Conservation (phyloP, 2,797 vertebrate species). For the Margarornis squamiger region DNA sequence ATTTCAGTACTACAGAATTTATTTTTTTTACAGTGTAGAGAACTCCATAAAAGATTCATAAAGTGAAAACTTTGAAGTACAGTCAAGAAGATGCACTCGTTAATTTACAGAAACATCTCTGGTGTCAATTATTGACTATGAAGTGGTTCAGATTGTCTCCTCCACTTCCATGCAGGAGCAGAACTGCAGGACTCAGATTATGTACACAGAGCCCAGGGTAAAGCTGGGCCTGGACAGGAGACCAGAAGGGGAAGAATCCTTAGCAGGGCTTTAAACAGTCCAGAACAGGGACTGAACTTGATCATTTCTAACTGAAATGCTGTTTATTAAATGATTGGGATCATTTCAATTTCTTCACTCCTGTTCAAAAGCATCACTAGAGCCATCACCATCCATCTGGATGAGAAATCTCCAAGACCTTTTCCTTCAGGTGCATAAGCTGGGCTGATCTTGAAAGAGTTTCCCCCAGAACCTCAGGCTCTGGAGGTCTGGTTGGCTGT, state of each 20-base stretch:
- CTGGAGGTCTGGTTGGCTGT: not conserved
- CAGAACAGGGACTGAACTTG: not conserved
- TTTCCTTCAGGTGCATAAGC: not conserved
- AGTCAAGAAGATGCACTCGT: not conserved
- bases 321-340: not conserved
- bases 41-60: constrained; percentile 44
- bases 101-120: not conserved
- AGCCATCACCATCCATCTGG: not conserved
- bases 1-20: not conserved
- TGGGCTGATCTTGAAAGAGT: not conserved
- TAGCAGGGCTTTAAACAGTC: not conserved
- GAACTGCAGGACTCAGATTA: not conserved
- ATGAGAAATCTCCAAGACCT: not conserved
- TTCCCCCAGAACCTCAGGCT: not conserved
- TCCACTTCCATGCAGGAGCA: not conserved
- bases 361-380: not conserved
- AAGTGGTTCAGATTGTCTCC: not conserved
- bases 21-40: not conserved
- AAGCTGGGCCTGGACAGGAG: not conserved
- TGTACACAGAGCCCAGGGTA: accelerated
- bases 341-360: not conserved
- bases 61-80: constrained; percentile 18
- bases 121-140: not conserved
- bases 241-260: not conserved
- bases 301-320: not conserved